Evolutionary conservation across 2,888 invertebrate genomes (phyloP).

Genomic region (Acanthosepion pharaonis): DNA sequence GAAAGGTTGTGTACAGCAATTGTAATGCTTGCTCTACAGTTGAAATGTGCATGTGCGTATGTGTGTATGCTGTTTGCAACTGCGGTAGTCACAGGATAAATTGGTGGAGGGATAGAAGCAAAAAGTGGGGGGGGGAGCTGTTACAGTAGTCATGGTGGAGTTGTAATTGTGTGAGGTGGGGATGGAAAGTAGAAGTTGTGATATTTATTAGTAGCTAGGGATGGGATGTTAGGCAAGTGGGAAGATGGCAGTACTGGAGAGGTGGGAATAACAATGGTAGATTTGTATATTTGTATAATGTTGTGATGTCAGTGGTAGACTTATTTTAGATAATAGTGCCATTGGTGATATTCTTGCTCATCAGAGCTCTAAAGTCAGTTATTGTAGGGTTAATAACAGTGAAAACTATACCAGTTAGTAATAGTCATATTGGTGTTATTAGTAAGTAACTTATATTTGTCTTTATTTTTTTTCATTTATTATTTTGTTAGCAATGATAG

Average conservation of each 20-base stretch:
- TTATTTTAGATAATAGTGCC: background rate
- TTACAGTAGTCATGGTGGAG: background rate
- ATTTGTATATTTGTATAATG: background rate
- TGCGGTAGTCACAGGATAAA: background rate
- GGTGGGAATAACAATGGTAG: background rate
- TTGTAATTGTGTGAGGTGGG: background rate
- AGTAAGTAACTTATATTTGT: too few species aligned
- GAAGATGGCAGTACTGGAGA: background rate
- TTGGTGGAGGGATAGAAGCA: background rate
- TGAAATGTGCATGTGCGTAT: background rate
- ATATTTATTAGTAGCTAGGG: conserved; percentile 33
- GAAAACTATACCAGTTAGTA: background rate
- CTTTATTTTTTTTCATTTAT: too few species aligned
- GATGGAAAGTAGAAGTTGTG: background rate
- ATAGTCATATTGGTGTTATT: background rate
- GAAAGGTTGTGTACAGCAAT: conserved; percentile 23
- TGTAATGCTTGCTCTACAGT: background rate
- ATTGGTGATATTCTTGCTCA: background rate
- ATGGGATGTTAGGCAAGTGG: background rate
- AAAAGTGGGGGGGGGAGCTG: background rate
- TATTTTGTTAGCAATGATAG: too few species aligned
- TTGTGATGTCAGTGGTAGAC: conserved; percentile 34
- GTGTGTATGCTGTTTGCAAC: background rate
- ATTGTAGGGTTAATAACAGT: background rate
- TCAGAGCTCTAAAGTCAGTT: background rate